Base-by-base conservation (phyloP, 2,888 invertebrate species). In the Aphrophora alni region DNA sequence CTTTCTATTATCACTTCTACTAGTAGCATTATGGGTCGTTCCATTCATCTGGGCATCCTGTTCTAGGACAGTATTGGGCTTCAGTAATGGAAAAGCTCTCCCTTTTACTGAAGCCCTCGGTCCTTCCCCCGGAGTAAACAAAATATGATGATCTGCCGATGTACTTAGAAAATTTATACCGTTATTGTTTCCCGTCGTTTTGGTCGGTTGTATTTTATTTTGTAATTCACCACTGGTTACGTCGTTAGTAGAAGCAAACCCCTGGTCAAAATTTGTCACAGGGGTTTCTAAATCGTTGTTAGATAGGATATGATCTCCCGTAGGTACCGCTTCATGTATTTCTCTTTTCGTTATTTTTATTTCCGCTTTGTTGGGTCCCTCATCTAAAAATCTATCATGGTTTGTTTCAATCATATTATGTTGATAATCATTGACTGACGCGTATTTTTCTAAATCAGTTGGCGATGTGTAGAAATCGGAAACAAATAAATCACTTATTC, bases 31-130 rank as follows among this genome's bases (percentile, higher is more conserved):
- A 38, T 75, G 71, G 44, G 69, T 76, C 69, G 81, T 80, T 74
- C 73, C 75, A 28, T 75, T 77, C 51, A 77, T 72, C 51, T 44
- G 82, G 77, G 27, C 78, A 79, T 25, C 38, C 78, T 14, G 38
- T n/a, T 68, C 78, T 28, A 69, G 69, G 74, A 80, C 83, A 83
- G 75, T 72, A 82, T 71, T 92, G 93, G 93, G 93, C 91, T 92
- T 93, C 92, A 91, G 89, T 90, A 90, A 89, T 87, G 89, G 89
- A 89, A 92, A 90, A 88, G 91, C 91, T 87, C 91, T 90, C 88
- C 91, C 92, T 74, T 80, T 82, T 90, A 92, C 92, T 91, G 93
- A 93, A 91, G 93, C 93, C 94, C 94, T 91, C 87, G 89, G 89
- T 87, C 87, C 93, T 94, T 94, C 94, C 94, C 94, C 94, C 94